A percentile compares a stretch with the other conserved stretches of the same genome.
Evolutionary conservation across 2,113 vertebrate genomes (phyloP).

Genomic region (Saccopteryx leptura): DNA sequence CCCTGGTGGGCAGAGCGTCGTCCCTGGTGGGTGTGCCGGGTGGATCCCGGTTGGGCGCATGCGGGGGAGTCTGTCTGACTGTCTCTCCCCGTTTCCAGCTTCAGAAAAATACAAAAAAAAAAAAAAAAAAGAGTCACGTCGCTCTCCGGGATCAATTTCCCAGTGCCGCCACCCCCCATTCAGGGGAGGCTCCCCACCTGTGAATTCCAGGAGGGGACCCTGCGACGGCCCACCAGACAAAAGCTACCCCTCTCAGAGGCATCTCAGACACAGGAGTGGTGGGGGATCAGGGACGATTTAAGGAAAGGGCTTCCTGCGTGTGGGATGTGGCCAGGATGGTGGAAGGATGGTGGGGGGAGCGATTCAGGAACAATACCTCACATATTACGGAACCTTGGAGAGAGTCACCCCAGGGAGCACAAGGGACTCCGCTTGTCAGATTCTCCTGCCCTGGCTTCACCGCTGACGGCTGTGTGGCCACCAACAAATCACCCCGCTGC

Average conservation of each 20-base stretch:
- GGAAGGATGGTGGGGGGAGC: not conserved
- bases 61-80: too few species aligned
- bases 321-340: not conserved
- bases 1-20: too few species aligned
- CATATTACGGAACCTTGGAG: not conserved
- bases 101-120: too few species aligned
- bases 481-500: fast-evolving
- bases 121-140: not conserved
- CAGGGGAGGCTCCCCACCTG: not conserved
- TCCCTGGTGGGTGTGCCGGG: too few species aligned
- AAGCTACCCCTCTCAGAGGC: not conserved
- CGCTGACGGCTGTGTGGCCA: not conserved
- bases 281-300: not conserved
- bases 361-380: not conserved
- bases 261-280: not conserved
- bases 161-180: too few species aligned
- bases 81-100: too few species aligned
- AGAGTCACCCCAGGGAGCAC: not conserved
- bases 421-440: not conserved
- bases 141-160: not conserved
- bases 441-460: not conserved
- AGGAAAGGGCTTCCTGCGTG: not conserved
- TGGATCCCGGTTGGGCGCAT: too few species aligned
- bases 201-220: not conserved
- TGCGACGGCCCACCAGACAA: not conserved